Conservation (phyloP, 2,113 vertebrate genomes). For the Larimichthys crocea region DNA sequence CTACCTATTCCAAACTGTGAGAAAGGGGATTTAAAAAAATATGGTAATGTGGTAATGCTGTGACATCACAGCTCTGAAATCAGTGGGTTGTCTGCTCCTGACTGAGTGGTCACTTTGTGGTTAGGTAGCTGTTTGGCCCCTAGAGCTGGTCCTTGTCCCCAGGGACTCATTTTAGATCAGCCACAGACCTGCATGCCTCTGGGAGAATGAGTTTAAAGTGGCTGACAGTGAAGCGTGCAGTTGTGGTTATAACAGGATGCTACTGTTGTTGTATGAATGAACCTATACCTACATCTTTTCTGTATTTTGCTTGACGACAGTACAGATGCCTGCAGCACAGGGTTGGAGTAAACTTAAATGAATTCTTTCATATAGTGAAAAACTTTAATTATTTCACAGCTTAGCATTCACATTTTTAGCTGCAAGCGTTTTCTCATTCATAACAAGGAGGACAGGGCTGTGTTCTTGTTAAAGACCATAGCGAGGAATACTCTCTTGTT, state of each 20-base stretch:
- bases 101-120: not conserved
- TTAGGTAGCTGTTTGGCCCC: conserved; percentile 13
- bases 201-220: conserved; percentile 17
- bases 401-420: conserved; percentile 13
- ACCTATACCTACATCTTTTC: conserved; percentile 42
- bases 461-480: conserved; percentile 39
- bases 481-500: conserved; percentile 10
- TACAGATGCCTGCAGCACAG: not conserved
- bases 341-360: not conserved
- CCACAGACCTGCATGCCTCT: conserved; percentile 23
- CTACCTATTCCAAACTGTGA: not conserved
- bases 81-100: not conserved
- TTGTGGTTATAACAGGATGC: conserved; percentile 56
- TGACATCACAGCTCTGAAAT: not conserved
- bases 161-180: conserved; percentile 19
- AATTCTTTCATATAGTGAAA: conserved; percentile 12
- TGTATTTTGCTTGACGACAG: conserved; percentile 7
- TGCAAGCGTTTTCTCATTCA: conserved; percentile 22
- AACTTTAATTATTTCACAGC: conserved; percentile 34
- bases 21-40: not conserved
- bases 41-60: not conserved
- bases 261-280: conserved; percentile 49
- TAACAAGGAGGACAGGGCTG: not conserved
- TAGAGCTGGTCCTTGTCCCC: not conserved
- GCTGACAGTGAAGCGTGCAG: conserved; percentile 37